phyloP scores from a whole-genome alignment of 2,113 vertebrate genomes.

The Muscicapa adusta region DNA sequence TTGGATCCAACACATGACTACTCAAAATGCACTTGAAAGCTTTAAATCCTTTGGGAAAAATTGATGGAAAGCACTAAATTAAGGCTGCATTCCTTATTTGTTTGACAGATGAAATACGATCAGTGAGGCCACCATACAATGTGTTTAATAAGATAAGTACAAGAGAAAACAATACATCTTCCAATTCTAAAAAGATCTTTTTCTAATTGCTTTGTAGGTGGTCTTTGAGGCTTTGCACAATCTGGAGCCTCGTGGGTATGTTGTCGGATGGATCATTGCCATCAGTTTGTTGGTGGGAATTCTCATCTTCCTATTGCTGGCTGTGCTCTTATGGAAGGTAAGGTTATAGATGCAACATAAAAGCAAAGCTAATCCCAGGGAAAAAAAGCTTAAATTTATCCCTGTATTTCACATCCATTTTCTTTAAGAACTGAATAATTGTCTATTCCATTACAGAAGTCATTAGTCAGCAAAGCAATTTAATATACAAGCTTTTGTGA shows the following conservation, averaged over 20 bases:
- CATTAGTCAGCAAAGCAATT: neutral
- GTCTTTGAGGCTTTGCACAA: slow-evolving; percentile 96
- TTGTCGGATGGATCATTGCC: slow-evolving; percentile 99
- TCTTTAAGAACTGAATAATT: neutral
- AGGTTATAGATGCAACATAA: slow-evolving; percentile 32
- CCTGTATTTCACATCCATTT: neutral
- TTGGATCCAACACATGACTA: neutral
- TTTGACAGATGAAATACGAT: slow-evolving; percentile 39
- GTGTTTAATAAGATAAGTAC: slow-evolving; percentile 12
- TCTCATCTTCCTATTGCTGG: slow-evolving; percentile 95
- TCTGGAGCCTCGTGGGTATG: slow-evolving; percentile 93
- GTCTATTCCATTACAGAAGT: neutral
- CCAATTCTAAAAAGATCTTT: neutral
- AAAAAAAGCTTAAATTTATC: neutral
- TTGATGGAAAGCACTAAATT: neutral
- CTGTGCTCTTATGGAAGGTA: slow-evolving; percentile 98
- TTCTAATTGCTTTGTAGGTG: slow-evolving; percentile 76
- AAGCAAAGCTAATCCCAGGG: neutral
- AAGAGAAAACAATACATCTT: slow-evolving; percentile 10
- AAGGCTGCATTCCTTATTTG: neutral
- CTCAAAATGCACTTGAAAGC: slow-evolving; percentile 7
- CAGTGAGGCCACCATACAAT: neutral
- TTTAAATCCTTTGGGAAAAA: neutral
- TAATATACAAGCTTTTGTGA: neutral
- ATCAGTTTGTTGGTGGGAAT: slow-evolving; percentile 97